A percentile compares a stretch with the other conserved stretches of the same genome.
Conservation (phyloP, 1,140 invertebrate genomes). For the Bombus fervidus region DNA sequence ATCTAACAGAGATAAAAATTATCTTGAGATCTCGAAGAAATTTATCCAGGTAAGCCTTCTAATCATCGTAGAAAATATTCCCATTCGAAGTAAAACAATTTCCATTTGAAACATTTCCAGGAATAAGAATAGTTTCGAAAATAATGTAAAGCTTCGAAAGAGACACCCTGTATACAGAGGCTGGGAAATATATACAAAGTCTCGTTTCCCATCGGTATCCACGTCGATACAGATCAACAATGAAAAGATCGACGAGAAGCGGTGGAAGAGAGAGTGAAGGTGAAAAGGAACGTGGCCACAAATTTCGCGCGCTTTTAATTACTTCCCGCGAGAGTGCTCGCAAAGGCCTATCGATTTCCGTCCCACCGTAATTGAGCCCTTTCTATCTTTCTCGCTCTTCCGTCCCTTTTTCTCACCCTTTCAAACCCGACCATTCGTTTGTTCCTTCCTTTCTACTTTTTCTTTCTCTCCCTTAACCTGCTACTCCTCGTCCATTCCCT, state of each 20-base stretch:
- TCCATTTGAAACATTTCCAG: no score
- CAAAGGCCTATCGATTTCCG: slow-evolving; percentile 64
- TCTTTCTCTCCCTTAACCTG: not conserved
- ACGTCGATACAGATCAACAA: slow-evolving; percentile 30
- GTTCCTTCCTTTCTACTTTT: not conserved
- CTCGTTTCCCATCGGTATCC: slow-evolving; percentile 2
- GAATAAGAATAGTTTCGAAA: not conserved
- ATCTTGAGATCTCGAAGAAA: no score
- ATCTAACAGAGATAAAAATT: no score
- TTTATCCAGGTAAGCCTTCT: no score
- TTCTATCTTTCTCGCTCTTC: not conserved
- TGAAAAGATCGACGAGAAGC: not conserved
- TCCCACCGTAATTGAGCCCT: slow-evolving; percentile 52
- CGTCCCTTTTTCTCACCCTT: not conserved
- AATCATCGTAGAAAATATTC: no score
- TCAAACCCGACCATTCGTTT: not conserved
- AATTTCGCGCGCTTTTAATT: slow-evolving; percentile 69
- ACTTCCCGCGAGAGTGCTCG: slow-evolving; percentile 51
- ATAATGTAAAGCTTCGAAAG: not conserved
- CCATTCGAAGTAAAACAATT: no score
- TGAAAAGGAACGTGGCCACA: slow-evolving; percentile 47
- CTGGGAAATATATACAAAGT: not conserved
- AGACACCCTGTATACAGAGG: not conserved
- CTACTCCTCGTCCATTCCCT: not conserved
- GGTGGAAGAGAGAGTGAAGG: not conserved